phyloP scores from a whole-genome alignment of 2,888 invertebrate species.

The Drosophila recens region DNA sequence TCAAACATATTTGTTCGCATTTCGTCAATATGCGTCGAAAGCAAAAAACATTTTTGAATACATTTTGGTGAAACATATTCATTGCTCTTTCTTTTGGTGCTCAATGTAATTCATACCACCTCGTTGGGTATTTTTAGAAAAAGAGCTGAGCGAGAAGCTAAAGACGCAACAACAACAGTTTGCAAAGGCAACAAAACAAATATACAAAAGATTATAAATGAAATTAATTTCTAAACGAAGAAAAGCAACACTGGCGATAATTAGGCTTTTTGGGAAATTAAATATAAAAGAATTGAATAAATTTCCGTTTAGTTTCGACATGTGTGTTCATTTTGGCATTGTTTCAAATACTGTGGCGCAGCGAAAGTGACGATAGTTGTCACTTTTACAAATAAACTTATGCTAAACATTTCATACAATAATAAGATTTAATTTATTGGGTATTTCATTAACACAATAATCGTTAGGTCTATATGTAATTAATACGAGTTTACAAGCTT shows the following conservation, averaged over 20 bases:
- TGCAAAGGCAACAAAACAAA: constrained; percentile 56
- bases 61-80: constrained; percentile 64
- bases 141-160: constrained; percentile 24
- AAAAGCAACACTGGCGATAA: constrained; percentile 57
- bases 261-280: constrained; percentile 54
- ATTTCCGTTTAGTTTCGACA: constrained; percentile 23
- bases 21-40: constrained; percentile 73
- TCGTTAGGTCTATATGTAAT: constrained; percentile 46
- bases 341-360: constrained; percentile 50
- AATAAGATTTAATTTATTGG: constrained; percentile 36
- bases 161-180: constrained; percentile 44
- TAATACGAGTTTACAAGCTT: constrained; percentile 19
- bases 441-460: constrained; percentile 31
- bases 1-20: constrained; percentile 73
- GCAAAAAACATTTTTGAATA: constrained; percentile 49
- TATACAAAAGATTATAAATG: constrained; percentile 79
- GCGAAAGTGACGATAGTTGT: constrained; percentile 72
- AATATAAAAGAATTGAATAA: constrained; percentile 8
- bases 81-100: constrained; percentile 43
- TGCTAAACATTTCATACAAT: constrained; percentile 19
- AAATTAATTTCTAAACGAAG: constrained; percentile 68
- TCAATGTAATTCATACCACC: constrained; percentile 78
- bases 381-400: constrained; percentile 41
- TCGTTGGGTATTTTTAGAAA: constrained; percentile 73
- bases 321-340: constrained; percentile 53